These are phyloP conservation scores for Zaprionus lineosus DNA, from an alignment of 2,888 invertebrate genomes.

Conservation along the genomic window DNA sequence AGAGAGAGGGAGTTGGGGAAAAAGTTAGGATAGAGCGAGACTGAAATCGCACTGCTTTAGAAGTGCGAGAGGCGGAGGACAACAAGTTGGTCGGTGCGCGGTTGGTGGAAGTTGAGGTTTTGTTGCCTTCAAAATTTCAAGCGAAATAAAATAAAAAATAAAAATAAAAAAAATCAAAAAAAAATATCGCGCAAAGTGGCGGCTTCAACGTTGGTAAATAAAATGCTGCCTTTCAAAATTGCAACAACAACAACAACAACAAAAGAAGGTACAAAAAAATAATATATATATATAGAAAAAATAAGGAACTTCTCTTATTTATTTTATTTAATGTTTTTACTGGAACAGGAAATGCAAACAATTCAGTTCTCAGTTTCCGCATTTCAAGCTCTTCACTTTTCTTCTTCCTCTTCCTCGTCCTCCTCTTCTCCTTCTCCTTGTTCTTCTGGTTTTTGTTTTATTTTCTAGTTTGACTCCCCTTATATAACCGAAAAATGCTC, in stretches of 20 bases:
- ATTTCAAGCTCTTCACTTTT: not conserved
- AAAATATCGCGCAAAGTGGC: constrained; percentile 22
- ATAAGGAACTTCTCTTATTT: no score
- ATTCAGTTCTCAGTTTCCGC: constrained; percentile 31
- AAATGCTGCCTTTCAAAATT: constrained; percentile 49
- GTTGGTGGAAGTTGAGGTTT: constrained; percentile 12
- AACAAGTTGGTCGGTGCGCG: not conserved
- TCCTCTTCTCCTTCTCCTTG: not conserved
- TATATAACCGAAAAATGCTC: constrained; percentile 1
- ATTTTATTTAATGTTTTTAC: no score
- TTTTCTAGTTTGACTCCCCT: not conserved
- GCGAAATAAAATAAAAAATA: constrained; percentile 40
- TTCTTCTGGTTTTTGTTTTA: not conserved
- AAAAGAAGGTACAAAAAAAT: not conserved
- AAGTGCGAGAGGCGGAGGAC: not conserved
- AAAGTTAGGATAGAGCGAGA: no score
- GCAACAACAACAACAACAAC: constrained; percentile 33
- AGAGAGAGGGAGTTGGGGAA: not conserved
- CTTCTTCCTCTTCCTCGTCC: no score
- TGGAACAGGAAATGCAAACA: constrained; percentile 46
- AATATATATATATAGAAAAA: not conserved
- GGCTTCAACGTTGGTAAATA: constrained; percentile 58
- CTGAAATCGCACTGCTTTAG: no score
- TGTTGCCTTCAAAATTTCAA: constrained; percentile 57
- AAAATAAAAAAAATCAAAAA: constrained; percentile 14